Conservation (phyloP, 2,888 invertebrate genomes). For the Rhagonycha fulva region DNA sequence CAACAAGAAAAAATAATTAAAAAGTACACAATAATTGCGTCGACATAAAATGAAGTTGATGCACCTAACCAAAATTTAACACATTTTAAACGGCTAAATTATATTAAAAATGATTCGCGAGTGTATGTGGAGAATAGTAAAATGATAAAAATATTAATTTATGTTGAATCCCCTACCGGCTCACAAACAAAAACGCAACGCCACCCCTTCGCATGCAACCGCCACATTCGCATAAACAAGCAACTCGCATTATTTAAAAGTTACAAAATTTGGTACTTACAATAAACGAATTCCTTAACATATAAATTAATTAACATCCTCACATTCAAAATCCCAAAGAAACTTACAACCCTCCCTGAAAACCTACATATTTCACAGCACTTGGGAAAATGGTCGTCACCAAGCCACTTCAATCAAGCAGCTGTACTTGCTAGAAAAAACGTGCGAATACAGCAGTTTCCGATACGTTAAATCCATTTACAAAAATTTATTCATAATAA, state of each 20-base stretch:
- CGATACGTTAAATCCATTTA: slow-evolving; percentile 13
- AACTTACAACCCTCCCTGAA: slow-evolving; percentile 37
- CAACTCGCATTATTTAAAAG: slow-evolving; percentile 1
- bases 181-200: slow-evolving; percentile 22
- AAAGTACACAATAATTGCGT: neutral
- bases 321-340: slow-evolving; percentile 7
- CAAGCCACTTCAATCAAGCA: slow-evolving; percentile 50
- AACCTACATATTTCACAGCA: slow-evolving; percentile 49
- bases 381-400: slow-evolving; percentile 56
- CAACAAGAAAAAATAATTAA: neutral
- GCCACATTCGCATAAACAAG: slow-evolving; percentile 32
- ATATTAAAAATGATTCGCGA: neutral
- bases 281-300: slow-evolving; percentile 11
- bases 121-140: neutral
- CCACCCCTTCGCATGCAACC: slow-evolving; percentile 35
- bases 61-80: neutral
- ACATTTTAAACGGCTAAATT: neutral
- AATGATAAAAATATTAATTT: neutral
- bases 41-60: neutral
- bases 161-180: slow-evolving; percentile 13
- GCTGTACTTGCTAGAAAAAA: slow-evolving; percentile 41
- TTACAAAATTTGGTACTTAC: slow-evolving; percentile 17
- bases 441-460: slow-evolving; percentile 8
- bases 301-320: slow-evolving; percentile 8
- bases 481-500: slow-evolving; percentile 23